Evolutionary conservation across 2,888 invertebrate species (phyloP).

Genomic region (Pheosia gnoma): DNA sequence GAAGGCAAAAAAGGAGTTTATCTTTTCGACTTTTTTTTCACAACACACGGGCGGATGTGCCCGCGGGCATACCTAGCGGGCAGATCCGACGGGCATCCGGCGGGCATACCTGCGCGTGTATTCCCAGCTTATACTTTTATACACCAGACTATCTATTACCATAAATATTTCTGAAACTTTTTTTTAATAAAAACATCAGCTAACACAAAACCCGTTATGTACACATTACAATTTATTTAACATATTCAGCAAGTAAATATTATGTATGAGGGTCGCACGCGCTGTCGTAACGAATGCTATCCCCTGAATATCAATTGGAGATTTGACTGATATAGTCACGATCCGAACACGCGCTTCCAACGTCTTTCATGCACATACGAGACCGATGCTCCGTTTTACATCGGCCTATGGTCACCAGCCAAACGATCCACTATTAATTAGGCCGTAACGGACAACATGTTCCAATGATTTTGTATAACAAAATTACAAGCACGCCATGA

Average conservation of each 20-base stretch:
- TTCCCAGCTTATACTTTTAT: no score
- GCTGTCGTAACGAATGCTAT: constrained; percentile 68
- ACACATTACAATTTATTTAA: constrained; percentile 19
- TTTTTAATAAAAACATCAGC: constrained; percentile 15
- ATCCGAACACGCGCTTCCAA: constrained; percentile 64
- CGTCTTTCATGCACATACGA: constrained; percentile 64
- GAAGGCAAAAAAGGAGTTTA: no score
- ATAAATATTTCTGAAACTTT: background rate
- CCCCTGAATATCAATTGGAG: constrained; percentile 70
- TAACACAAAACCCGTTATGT: background rate
- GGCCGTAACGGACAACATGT: constrained; percentile 63
- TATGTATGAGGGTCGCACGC: constrained; percentile 53
- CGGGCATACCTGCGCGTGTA: background rate
- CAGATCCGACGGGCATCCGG: no score
- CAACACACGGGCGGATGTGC: no score
- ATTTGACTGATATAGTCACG: constrained; percentile 79
- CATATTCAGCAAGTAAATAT: constrained; percentile 55
- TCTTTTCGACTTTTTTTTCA: no score
- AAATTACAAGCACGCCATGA: constrained; percentile 48
- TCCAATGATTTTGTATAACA: constrained; percentile 71
- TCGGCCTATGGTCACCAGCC: constrained; percentile 59
- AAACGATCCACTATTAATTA: constrained; percentile 65
- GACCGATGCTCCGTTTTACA: constrained; percentile 57
- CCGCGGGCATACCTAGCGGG: no score
- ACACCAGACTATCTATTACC: no score